Conservation (phyloP, 2,888 invertebrate species). For the Scrobipalpa costella region DNA sequence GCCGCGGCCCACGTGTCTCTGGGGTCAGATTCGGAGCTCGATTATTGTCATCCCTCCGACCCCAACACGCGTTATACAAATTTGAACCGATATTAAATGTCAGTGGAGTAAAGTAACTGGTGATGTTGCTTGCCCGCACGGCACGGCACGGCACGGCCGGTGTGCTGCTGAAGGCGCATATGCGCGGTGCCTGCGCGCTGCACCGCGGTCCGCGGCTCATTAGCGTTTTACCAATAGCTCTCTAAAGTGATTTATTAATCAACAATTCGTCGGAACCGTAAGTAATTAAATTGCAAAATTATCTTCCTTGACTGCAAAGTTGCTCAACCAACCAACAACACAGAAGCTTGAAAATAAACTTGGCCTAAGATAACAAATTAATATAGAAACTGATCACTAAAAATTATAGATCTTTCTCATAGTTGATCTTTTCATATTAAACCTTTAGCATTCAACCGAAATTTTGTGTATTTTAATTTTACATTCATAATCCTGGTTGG, state of each 20-base stretch:
- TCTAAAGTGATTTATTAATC: conserved; percentile 7
- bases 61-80: conserved; percentile 41
- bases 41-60: conserved; percentile 43
- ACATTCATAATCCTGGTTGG: too few species aligned
- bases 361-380: too few species aligned
- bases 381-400: too few species aligned
- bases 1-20: conserved; percentile 31
- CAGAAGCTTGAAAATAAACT: background rate
- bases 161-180: conserved; percentile 22
- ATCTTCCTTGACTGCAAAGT: background rate
- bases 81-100: conserved; percentile 37
- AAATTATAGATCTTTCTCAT: too few species aligned
- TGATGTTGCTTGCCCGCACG: background rate
- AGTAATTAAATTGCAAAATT: background rate
- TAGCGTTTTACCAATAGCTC: background rate
- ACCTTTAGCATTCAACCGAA: too few species aligned
- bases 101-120: conserved; percentile 8
- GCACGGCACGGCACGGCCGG: background rate
- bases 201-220: background rate
- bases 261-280: conserved; percentile 12
- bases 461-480: too few species aligned
- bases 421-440: too few species aligned
- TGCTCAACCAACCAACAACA: background rate
- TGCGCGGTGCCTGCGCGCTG: background rate
- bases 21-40: conserved; percentile 38